Evolutionary conservation across 2,888 invertebrate genomes (phyloP).

Genomic region (Xestia xanthographa): DNA sequence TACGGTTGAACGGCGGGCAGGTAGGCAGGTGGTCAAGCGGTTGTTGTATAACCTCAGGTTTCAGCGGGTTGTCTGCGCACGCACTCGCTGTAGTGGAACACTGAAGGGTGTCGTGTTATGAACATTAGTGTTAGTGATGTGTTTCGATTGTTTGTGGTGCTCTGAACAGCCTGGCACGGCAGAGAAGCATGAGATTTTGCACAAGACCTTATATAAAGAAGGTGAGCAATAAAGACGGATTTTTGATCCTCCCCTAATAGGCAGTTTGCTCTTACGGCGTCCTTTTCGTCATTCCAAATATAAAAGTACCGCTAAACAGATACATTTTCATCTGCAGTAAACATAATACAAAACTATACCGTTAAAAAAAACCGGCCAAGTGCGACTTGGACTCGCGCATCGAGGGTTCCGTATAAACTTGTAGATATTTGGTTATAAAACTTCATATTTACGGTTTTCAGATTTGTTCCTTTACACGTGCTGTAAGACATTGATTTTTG

Average conservation of each 20-base stretch:
- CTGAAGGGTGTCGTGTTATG: conserved; percentile 65
- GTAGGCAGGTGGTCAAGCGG: conserved; percentile 42
- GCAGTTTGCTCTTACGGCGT: background rate
- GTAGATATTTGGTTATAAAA: too few relatives aligned
- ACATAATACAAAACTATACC: background rate
- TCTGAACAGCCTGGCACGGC: conserved; percentile 57
- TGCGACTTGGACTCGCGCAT: too few relatives aligned
- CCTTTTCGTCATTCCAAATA: background rate
- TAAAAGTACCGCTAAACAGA: background rate
- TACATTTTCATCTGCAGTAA: background rate
- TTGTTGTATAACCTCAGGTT: conserved; percentile 71
- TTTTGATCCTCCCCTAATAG: background rate
- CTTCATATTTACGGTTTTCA: too few relatives aligned
- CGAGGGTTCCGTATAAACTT: too few relatives aligned
- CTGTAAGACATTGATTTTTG: too few relatives aligned
- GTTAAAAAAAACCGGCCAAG: background rate
- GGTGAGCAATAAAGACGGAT: background rate
- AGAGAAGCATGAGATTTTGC: conserved; percentile 8
- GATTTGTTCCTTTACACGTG: too few relatives aligned
- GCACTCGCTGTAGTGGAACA: conserved; percentile 58
- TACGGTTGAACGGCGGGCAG: conserved; percentile 65
- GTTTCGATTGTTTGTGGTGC: conserved; percentile 70
- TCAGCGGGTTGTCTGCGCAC: conserved; percentile 61
- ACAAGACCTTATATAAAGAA: background rate
- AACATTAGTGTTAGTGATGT: conserved; percentile 63